Conservation (phyloP, 2,797 vertebrate species). For the Microchirus variegatus region DNA sequence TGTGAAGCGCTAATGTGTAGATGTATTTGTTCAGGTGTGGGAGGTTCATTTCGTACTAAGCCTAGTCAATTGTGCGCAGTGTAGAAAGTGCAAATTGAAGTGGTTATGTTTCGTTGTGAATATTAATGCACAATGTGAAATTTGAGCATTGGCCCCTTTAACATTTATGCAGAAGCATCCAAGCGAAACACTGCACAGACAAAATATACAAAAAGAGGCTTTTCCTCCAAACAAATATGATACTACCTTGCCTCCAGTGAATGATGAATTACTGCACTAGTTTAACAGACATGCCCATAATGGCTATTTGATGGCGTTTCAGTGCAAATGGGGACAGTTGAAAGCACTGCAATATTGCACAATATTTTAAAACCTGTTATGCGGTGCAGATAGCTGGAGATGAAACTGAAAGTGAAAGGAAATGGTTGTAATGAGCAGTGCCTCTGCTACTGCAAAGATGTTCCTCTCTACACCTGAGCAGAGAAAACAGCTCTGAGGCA, state of each 20-base stretch:
- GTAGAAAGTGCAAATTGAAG: background rate
- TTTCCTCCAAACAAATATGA: constrained; percentile 46
- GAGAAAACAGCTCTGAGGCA: constrained; percentile 15
- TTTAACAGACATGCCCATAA: constrained; percentile 53
- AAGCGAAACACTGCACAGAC: background rate
- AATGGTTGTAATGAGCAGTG: constrained; percentile 37
- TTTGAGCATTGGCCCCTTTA: background rate
- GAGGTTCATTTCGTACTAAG: background rate
- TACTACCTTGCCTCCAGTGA: constrained; percentile 45
- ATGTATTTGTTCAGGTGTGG: no score
- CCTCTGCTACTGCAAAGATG: constrained; percentile 9
- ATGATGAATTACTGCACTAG: constrained; percentile 55
- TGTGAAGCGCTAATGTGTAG: no score
- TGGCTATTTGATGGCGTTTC: constrained; percentile 60
- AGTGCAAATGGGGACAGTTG: constrained; percentile 44
- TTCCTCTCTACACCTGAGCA: constrained; percentile 30
- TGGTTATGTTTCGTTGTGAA: background rate
- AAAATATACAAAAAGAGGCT: constrained; percentile 1
- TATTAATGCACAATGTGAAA: background rate
- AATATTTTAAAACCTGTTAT: constrained; percentile 24
- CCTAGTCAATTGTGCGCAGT: background rate
- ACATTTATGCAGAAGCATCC: background rate
- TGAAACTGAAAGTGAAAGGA: constrained; percentile 21
- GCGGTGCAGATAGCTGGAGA: constrained; percentile 21
- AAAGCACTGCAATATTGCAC: constrained; percentile 25